Evolutionary conservation across 2,797 vertebrate genomes (phyloP).

Genomic region (Phoeniculus purpureus): DNA sequence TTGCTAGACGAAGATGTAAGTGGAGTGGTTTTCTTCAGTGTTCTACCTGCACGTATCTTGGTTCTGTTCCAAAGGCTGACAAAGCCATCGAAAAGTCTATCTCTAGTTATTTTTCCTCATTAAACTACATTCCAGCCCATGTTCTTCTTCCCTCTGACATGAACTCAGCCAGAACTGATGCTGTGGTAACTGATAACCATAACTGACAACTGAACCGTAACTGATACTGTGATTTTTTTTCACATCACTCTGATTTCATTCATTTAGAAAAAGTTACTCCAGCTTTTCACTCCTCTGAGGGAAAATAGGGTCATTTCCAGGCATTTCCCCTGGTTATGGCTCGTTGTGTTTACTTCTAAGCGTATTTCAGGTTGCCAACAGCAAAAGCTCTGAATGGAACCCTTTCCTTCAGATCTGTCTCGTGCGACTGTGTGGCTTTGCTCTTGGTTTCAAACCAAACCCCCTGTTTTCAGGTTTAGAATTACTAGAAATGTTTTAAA

Average conservation of each 20-base stretch:
- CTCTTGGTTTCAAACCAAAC: background rate
- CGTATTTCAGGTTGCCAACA: background rate
- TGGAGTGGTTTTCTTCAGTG: background rate
- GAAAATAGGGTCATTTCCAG: background rate
- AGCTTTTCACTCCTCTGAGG: background rate
- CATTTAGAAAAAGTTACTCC: background rate
- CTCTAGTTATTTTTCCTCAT: background rate
- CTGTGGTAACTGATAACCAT: no score
- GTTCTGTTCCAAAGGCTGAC: background rate
- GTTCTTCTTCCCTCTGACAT: background rate
- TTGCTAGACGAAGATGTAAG: background rate
- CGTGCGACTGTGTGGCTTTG: background rate
- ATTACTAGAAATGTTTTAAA: background rate
- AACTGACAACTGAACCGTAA: background rate
- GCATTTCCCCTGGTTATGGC: background rate
- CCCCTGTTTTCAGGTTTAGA: background rate
- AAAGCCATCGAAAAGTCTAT: background rate
- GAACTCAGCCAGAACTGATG: rapidly evolving
- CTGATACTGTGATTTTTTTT: background rate
- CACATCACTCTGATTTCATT: background rate
- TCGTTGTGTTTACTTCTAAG: background rate
- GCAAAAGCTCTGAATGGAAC: background rate
- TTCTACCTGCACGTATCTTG: background rate
- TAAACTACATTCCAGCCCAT: background rate
- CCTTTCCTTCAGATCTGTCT: background rate